Conservation (phyloP, 2,113 vertebrate species). For the Thamnophis sirtalis region DNA sequence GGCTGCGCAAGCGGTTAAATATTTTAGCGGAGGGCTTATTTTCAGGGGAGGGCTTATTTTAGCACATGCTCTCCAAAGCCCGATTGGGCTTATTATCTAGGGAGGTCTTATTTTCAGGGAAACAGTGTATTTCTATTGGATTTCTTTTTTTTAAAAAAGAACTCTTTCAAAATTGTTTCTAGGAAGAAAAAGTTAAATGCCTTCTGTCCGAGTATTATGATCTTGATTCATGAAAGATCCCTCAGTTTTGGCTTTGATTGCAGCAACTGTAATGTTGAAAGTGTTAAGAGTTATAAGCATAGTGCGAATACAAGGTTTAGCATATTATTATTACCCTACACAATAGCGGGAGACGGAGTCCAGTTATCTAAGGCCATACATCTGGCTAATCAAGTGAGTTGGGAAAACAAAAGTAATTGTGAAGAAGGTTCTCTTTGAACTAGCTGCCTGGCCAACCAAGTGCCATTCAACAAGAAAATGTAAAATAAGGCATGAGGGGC, state of each 20-base stretch:
- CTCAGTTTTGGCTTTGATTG: background rate
- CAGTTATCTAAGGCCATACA: background rate
- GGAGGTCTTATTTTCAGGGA: too few species aligned
- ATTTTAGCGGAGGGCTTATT: too few species aligned
- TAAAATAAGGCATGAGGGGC: background rate
- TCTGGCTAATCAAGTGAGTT: background rate
- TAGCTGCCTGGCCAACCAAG: background rate
- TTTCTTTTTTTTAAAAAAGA: background rate
- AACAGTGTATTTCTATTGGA: background rate
- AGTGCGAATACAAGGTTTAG: background rate
- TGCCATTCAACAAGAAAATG: background rate
- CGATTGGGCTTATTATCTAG: too few species aligned
- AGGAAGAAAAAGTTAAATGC: background rate
- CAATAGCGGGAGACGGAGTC: background rate
- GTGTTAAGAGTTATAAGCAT: background rate
- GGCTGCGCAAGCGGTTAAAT: too few species aligned
- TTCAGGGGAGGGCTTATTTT: too few species aligned
- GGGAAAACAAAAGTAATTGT: background rate
- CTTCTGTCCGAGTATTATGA: background rate
- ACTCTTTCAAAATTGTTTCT: background rate
- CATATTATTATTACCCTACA: background rate
- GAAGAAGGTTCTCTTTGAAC: background rate
- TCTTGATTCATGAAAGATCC: background rate
- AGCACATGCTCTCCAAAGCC: too few species aligned
- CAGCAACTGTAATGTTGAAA: background rate